phyloP scores from a whole-genome alignment of 2,113 vertebrate species.

The Heterochromis multidens region DNA sequence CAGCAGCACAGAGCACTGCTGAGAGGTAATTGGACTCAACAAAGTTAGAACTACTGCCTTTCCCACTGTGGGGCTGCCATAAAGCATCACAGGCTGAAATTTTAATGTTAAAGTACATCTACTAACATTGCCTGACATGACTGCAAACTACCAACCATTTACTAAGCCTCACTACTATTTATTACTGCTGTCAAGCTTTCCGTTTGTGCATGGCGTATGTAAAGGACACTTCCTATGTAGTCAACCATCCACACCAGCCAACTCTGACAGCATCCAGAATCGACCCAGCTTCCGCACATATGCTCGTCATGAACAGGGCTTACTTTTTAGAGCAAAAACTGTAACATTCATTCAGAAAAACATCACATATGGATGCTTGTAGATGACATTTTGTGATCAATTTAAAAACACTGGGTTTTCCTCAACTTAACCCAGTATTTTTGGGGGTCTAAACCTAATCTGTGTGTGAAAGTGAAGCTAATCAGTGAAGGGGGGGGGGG shows the following conservation, averaged over 20 bases:
- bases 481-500: too few relatives aligned
- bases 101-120: background rate
- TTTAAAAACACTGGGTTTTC: too few relatives aligned
- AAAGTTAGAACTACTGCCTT: background rate
- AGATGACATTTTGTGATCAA: background rate
- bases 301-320: background rate
- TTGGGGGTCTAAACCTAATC: too few relatives aligned
- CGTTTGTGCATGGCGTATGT: background rate
- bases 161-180: background rate
- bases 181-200: background rate
- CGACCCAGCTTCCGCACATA: background rate
- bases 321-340: background rate
- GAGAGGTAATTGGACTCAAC: constrained; percentile 2
- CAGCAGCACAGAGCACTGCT: background rate
- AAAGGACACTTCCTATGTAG: background rate
- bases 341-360: too few relatives aligned
- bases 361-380: background rate
- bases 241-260: background rate
- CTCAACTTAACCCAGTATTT: too few relatives aligned
- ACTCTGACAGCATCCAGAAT: background rate
- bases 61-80: background rate
- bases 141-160: background rate
- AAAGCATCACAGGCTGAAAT: background rate
- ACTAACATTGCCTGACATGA: background rate
- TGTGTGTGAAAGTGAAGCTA: too few relatives aligned